phyloP scores from a whole-genome alignment of 2,888 invertebrate genomes.

The Coelopa pilipes region DNA sequence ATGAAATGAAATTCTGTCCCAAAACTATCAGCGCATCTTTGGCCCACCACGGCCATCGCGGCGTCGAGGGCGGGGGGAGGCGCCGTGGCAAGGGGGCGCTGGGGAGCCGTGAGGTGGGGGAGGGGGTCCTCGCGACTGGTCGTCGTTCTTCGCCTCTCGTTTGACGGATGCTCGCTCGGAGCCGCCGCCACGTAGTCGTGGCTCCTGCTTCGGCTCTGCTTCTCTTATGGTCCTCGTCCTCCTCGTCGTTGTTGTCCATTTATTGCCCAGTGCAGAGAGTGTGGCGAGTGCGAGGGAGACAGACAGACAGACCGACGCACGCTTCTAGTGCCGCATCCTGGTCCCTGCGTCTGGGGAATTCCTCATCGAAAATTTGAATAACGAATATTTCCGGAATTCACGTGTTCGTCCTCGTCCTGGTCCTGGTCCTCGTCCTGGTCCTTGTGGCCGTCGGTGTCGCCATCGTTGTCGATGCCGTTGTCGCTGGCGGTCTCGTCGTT shows the following conservation, averaged over 20 bases:
- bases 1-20: constrained; percentile 1
- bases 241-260: not conserved
- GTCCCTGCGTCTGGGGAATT: constrained; percentile 56
- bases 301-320: not conserved
- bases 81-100: too few relatives aligned
- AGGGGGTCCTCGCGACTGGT: not conserved
- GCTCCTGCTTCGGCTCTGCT: too few relatives aligned
- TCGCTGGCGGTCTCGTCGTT: constrained; percentile 32
- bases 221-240: not conserved
- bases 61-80: not conserved
- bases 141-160: not conserved
- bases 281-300: too few relatives aligned
- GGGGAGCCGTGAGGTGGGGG: too few relatives aligned
- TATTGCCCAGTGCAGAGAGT: not conserved
- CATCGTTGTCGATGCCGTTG: constrained; percentile 35
- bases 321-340: constrained; percentile 14
- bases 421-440: not conserved
- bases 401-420: constrained; percentile 41
- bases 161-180: constrained; percentile 1
- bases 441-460: constrained; percentile 29
- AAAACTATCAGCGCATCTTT: constrained; percentile 32
- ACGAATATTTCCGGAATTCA: constrained; percentile 44
- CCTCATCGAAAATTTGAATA: constrained; percentile 62
- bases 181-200: too few relatives aligned
- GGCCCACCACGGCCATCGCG: not conserved